phyloP scores from a whole-genome alignment of 2,888 invertebrate genomes.

The Myathropa florea region DNA sequence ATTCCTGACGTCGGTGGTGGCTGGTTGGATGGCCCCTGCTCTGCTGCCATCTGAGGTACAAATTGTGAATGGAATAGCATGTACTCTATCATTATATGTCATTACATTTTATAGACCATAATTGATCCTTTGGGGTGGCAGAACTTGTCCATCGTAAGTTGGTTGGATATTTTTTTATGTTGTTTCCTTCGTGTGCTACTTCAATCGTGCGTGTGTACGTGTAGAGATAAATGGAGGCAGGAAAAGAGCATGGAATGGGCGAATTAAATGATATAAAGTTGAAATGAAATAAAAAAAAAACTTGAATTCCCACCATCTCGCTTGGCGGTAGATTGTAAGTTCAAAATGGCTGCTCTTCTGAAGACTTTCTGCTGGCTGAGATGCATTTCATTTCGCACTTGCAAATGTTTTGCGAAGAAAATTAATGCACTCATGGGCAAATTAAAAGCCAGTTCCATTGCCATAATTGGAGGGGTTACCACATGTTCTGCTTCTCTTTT shows the following conservation, averaged over 20 bases:
- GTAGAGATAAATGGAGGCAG: background rate
- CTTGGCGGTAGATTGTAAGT: background rate
- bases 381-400: background rate
- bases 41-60: slow-evolving; percentile 63
- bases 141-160: slow-evolving; percentile 63
- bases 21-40: slow-evolving; percentile 20
- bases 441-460: background rate
- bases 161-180: slow-evolving; percentile 41
- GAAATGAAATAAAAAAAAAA: slow-evolving; percentile 20
- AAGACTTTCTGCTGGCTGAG: background rate
- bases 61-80: slow-evolving; percentile 69
- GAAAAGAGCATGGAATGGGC: slow-evolving; percentile 40
- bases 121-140: slow-evolving; percentile 70
- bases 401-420: background rate
- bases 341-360: background rate
- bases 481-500: background rate
- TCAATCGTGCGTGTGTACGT: background rate
- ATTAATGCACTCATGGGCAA: background rate
- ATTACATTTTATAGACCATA: slow-evolving; percentile 80
- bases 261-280: slow-evolving; percentile 61
- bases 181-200: background rate
- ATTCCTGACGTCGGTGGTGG: slow-evolving; percentile 36
- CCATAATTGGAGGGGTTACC: background rate
- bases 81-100: slow-evolving; percentile 80
- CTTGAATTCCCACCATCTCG: background rate